Base-by-base conservation (phyloP, 2,888 invertebrate species). In the Caprella mutica region DNA sequence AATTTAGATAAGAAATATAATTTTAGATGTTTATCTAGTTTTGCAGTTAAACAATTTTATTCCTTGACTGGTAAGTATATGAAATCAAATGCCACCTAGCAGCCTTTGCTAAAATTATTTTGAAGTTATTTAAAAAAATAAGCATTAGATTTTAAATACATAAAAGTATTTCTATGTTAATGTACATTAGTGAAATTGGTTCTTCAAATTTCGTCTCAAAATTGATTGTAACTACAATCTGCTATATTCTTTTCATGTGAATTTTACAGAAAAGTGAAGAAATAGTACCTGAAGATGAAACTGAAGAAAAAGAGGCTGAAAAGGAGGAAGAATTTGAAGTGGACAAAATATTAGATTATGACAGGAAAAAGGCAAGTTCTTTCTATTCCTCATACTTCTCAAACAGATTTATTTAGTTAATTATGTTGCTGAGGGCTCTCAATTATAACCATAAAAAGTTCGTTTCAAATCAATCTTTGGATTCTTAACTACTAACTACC, bases 271-370 rank as follows among this genome's bases (percentile, higher is more conserved):
- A 27, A 14, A 19, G 19, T 5, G 29, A 19, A 12, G 26, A 19
- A 38, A 29, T 53, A 19, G 17, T 19, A 19, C 26, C 5, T 12
- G 19, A 19, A 27, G 42, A 52, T 8, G 19, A 53, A 1, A 6
- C 6, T 1, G n/a, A n/a, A n/a, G 17, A 17, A 9, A 48, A 46
- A 19, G 55, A 56, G 19, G 59, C 52, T 30, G 14, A 29, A 24
- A 55, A 55, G n/a, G 56, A 56, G 30, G 58, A 17, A 19, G 53
- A 56, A 23, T 63, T 51, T 48, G 62, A 63, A 40, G 62, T 63
- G 5, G 48, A 56, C 40, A 59, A 42, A 33, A 63, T 63, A 8
- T 19, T 56, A 3, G 56, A 40, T 26, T 53, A 53, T 23, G 56
- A 54, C 23, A 53, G 42, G 44, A 50, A 19, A 24, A 52, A 59